phyloP scores from a whole-genome alignment of 1,140 invertebrate genomes.

The Limonius californicus region DNA sequence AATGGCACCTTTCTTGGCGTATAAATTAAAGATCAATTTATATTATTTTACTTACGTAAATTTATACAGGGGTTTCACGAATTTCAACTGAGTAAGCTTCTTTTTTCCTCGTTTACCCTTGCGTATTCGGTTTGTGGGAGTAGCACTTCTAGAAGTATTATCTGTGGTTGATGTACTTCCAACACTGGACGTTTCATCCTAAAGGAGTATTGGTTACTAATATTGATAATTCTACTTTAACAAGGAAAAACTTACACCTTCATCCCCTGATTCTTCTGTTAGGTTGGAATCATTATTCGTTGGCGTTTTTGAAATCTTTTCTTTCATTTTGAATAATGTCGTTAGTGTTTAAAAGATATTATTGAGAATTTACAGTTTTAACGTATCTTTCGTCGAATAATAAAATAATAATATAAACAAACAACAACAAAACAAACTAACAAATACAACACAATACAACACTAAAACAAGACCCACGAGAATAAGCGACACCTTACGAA shows the following conservation, averaged over 20 bases:
- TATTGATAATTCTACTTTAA: slow-evolving; percentile 7
- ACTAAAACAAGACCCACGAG: too few species aligned
- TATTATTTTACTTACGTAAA: slow-evolving; percentile 61
- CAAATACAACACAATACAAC: too few species aligned
- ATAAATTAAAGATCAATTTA: too few species aligned
- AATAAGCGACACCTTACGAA: too few species aligned
- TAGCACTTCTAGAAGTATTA: slow-evolving; percentile 81
- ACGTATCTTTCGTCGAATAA: too few species aligned
- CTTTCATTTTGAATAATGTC: slow-evolving; percentile 6
- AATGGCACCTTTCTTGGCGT: too few species aligned
- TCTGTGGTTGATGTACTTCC: slow-evolving; percentile 81
- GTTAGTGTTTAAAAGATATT: too few species aligned
- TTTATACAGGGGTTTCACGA: slow-evolving; percentile 73
- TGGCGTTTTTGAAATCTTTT: neutral
- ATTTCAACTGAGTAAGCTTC: slow-evolving; percentile 54
- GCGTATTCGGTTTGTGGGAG: slow-evolving; percentile 67
- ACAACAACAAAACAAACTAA: too few species aligned
- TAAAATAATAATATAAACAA: too few species aligned
- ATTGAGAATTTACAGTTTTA: too few species aligned
- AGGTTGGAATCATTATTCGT: slow-evolving; percentile 31
- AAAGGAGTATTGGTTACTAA: slow-evolving; percentile 10
- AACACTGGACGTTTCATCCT: slow-evolving; percentile 79
- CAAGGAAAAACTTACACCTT: slow-evolving; percentile 34
- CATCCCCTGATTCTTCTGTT: slow-evolving; percentile 45
- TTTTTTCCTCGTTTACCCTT: slow-evolving; percentile 64